These are phyloP conservation scores for Cantharis rustica DNA, from an alignment of 2,888 invertebrate species.

Conservation along the genomic window DNA sequence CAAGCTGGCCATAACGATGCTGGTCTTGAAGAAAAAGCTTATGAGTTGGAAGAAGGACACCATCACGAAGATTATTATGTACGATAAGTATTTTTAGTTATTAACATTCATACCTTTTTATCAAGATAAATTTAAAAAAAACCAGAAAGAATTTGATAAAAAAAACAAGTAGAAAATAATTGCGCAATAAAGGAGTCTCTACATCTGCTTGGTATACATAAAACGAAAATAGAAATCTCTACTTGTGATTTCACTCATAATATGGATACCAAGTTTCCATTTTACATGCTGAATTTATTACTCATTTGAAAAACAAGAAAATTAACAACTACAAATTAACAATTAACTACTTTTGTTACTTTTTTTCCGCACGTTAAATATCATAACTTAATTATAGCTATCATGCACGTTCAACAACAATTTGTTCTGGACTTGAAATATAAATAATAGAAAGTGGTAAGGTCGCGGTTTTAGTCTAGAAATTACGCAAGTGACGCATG, in stretches of 20 bases:
- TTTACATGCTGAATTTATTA: slow-evolving; percentile 3
- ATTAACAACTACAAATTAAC: background rate
- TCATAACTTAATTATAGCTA: background rate
- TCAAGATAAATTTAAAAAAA: background rate
- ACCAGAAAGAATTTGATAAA: background rate
- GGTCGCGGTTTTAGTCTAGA: slow-evolving; percentile 15
- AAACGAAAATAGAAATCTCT: slow-evolving; percentile 14
- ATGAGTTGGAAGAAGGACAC: background rate
- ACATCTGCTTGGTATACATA: slow-evolving; percentile 8
- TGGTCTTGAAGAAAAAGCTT: background rate
- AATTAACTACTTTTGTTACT: background rate
- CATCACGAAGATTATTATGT: slow-evolving; percentile 1
- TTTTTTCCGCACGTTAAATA: background rate
- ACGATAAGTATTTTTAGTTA: background rate
- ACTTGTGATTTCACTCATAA: slow-evolving; percentile 12
- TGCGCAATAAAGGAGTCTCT: background rate
- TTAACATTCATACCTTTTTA: background rate
- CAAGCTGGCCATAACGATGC: background rate
- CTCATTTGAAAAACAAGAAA: background rate
- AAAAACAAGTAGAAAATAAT: background rate
- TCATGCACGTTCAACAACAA: background rate
- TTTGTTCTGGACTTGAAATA: background rate
- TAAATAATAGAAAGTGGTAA: slow-evolving; percentile 15
- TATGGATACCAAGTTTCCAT: background rate
- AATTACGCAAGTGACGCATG: slow-evolving; percentile 7